Percentiles rank a stretch among this genome's conserved stretches.
These are phyloP conservation scores for Hydrocynus forskahlii DNA, from an alignment of 2,797 vertebrate species.

Conservation along the genomic window DNA sequence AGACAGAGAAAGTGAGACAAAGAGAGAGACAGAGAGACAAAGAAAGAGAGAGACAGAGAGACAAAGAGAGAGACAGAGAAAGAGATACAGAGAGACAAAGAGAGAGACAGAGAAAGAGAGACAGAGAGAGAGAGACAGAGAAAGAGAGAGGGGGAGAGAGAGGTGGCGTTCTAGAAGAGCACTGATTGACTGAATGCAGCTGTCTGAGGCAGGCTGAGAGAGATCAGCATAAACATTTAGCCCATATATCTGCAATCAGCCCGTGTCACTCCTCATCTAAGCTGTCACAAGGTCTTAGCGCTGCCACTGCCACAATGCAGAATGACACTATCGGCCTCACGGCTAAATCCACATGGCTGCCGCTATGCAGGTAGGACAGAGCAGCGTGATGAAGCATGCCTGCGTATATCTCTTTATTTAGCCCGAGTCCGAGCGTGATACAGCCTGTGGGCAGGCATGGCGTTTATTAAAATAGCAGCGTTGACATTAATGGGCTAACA, in stretches of 20 bases:
- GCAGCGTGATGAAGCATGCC: background rate
- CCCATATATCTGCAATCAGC: constrained; percentile 27
- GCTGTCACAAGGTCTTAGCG: constrained; percentile 37
- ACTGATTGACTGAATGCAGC: constrained; percentile 41
- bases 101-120: constrained; percentile 10
- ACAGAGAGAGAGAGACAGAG: constrained; percentile 28
- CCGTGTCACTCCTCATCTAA: constrained; percentile 32
- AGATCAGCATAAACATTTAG: constrained; percentile 36
- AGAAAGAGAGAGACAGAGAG: constrained; percentile 4
- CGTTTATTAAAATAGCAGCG: constrained; percentile 10
- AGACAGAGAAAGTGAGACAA: constrained; percentile 15
- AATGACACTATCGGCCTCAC: background rate
- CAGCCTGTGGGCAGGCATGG: background rate
- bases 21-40: constrained; percentile 18
- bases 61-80: background rate
- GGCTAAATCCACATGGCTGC: constrained; percentile 3
- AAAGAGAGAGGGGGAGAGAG: constrained; percentile 25
- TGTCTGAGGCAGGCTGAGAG: background rate
- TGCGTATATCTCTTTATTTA: constrained; percentile 3
- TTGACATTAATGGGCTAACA: background rate
- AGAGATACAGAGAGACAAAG: too few relatives aligned
- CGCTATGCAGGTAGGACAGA: background rate
- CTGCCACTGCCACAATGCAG: constrained; percentile 8
- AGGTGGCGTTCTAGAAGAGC: background rate
- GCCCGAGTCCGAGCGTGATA: background rate